Conservation (phyloP, 2,113 vertebrate species). For the Notiomystis cincta region DNA sequence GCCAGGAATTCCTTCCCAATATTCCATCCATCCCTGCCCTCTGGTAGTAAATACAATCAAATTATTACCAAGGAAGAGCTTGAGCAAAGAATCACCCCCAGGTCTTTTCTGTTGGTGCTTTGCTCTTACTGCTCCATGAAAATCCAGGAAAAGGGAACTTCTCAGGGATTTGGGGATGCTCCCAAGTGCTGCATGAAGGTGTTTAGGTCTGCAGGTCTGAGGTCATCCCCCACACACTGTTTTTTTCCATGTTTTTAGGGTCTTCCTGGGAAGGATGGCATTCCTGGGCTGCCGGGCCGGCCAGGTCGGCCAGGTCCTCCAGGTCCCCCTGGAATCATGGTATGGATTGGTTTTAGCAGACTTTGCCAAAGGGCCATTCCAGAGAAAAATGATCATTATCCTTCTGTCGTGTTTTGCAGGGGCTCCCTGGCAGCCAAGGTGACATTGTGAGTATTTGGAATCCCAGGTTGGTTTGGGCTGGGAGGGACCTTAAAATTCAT, state of each 20-base stretch:
- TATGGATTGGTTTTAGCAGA: slow-evolving; percentile 2
- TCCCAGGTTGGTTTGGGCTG: fast-evolving
- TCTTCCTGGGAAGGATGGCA: slow-evolving; percentile 81
- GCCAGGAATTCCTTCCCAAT: not conserved
- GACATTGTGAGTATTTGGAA: slow-evolving; percentile 54
- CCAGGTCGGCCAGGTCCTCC: slow-evolving; percentile 82
- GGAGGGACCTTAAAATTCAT: not conserved
- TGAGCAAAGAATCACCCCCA: not conserved
- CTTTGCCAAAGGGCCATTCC: not conserved
- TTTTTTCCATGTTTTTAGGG: slow-evolving; percentile 65
- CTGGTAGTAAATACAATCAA: not conserved
- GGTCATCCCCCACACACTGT: not conserved
- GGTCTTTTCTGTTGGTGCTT: not conserved
- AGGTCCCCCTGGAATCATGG: slow-evolving; percentile 79
- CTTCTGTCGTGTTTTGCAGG: slow-evolving; percentile 62
- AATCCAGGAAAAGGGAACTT: not conserved
- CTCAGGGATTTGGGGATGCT: not conserved
- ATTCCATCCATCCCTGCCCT: not conserved
- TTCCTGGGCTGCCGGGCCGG: slow-evolving; percentile 86
- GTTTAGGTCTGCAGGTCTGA: not conserved
- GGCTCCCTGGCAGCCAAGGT: slow-evolving; percentile 75
- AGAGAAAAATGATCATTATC: fast-evolving
- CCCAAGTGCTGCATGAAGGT: not conserved
- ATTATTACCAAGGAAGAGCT: not conserved
- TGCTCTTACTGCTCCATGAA: not conserved